These are phyloP conservation scores for Crenichthys baileyi DNA, from an alignment of 2,797 vertebrate genomes.

Conservation along the genomic window DNA sequence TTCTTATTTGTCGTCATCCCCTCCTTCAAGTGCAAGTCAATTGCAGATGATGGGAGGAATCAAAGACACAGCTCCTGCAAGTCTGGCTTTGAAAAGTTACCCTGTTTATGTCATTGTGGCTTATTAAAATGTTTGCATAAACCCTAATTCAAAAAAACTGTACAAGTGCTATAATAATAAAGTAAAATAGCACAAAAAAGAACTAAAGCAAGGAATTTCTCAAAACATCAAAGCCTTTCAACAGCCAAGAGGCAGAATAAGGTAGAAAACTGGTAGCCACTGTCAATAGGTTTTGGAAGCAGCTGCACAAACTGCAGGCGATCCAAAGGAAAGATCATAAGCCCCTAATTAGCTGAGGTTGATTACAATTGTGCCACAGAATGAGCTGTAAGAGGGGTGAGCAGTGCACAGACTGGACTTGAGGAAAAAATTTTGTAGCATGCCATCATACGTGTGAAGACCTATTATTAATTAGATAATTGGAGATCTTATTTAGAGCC, in stretches of 20 bases:
- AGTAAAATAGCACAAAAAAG: constrained; percentile 3
- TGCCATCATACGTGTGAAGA: constrained; percentile 11
- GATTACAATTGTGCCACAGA: constrained; percentile 45
- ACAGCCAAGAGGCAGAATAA: constrained; percentile 6
- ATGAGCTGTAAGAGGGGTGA: constrained; percentile 24
- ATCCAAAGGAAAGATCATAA: constrained; percentile 37
- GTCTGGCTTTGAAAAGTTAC: background rate
- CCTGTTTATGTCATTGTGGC: background rate
- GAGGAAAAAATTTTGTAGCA: constrained; percentile 2
- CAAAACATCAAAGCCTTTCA: constrained; percentile 18
- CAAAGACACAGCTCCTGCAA: constrained; percentile 11
- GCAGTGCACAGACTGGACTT: constrained; percentile 27
- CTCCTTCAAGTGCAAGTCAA: constrained; percentile 10
- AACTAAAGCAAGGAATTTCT: background rate
- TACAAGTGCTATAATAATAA: background rate
- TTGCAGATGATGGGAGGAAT: constrained; percentile 25
- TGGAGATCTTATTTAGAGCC: constrained; percentile 14
- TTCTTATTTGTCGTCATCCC: constrained; percentile 37
- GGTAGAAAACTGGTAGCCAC: constrained; percentile 24
- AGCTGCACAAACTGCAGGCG: constrained; percentile 48
- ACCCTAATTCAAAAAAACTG: background rate
- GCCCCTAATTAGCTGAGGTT: constrained; percentile 55
- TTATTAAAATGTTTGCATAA: background rate
- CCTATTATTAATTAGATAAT: constrained; percentile 24
- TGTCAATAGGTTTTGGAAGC: constrained; percentile 44